Conservation (phyloP, 1,140 invertebrate genomes). For the Diabrotica undecimpunctata region DNA sequence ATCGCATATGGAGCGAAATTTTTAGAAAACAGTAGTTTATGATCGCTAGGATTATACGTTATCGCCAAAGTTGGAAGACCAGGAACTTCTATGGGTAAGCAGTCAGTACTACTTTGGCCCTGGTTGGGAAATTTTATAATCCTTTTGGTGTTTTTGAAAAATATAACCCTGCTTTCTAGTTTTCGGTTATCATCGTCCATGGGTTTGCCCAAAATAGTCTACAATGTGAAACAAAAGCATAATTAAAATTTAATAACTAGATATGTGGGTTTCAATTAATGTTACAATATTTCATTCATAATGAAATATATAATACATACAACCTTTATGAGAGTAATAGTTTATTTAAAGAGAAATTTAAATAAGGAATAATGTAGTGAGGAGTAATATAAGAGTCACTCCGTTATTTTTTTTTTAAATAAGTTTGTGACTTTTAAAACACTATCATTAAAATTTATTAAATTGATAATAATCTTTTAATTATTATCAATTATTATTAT, state of each 20-base stretch:
- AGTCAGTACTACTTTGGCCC: conserved; percentile 34
- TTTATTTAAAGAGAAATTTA: no score
- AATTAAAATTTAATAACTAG: background rate
- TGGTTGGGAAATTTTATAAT: conserved; percentile 50
- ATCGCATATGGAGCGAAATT: conserved; percentile 32
- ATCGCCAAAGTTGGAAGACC: conserved; percentile 43
- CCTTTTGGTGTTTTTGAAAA: conserved; percentile 51
- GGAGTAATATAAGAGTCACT: no score
- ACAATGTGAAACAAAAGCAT: conserved; percentile 23
- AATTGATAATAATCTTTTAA: no score
- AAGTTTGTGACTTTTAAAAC: no score
- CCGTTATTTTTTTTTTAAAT: no score
- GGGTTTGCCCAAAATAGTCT: conserved; percentile 47
- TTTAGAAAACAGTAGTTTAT: conserved; percentile 31
- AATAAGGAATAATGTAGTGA: no score
- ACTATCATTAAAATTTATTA: no score
- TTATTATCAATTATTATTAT: no score
- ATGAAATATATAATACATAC: no score
- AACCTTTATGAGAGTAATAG: no score
- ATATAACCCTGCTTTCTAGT: conserved; percentile 49
- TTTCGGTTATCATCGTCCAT: conserved; percentile 45
- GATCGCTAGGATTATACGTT: conserved; percentile 39
- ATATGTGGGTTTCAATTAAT: no score
- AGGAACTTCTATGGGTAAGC: conserved; percentile 44
- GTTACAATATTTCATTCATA: no score